Evolutionary conservation across 2,888 invertebrate genomes (phyloP), one percentile per base, ranked within the genome.

Genomic region (Conops quadrifasciatus): DNA sequence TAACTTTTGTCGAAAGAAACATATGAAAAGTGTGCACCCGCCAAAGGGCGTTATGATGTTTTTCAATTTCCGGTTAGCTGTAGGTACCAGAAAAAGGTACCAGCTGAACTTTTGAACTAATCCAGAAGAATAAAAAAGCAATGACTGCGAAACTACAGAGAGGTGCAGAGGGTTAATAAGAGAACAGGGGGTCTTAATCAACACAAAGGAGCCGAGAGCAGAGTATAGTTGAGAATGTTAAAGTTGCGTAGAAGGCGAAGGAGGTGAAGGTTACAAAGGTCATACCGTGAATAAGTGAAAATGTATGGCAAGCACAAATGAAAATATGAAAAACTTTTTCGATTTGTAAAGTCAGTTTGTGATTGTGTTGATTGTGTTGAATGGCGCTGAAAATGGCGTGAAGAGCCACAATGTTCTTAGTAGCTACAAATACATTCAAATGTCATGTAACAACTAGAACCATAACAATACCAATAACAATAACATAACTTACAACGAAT

Each of bases 241-340:
- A 24, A 28, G 24, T 11, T 36, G 36, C 9, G 36, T 36, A 36
- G 9, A 36, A 36, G 4, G 9, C 9, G 36, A 36, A 36, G 9
- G 36, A 36, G 4, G 9, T 36, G 36, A 36, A 36, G 36, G 36
- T 4, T 36, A 36, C 4, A 9, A 9, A 36, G 9, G 36, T 36
- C 36, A 36, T 36, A 36, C 36, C 5, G 9, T 36, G 36, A 36
- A 36, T 36, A 7, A 36, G 9, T 36, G 9, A 56, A 56, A n/a
- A 36, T 19, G 15, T 62, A 15, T 45, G 62, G 36, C 36, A 36
- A 36, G 43, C 62, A 62, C 11, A 56, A 51, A 60, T 51, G 68
- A 60, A 68, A 68, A 68, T 60, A 68, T 68, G 60, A 60, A 68
- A 68, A 68, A 68, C 21, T 68, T 68, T 68, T 68, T 68, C 68